These are phyloP conservation scores for Gobio occitaniae DNA, from an alignment of 2,797 vertebrate species.

Conservation along the genomic window DNA sequence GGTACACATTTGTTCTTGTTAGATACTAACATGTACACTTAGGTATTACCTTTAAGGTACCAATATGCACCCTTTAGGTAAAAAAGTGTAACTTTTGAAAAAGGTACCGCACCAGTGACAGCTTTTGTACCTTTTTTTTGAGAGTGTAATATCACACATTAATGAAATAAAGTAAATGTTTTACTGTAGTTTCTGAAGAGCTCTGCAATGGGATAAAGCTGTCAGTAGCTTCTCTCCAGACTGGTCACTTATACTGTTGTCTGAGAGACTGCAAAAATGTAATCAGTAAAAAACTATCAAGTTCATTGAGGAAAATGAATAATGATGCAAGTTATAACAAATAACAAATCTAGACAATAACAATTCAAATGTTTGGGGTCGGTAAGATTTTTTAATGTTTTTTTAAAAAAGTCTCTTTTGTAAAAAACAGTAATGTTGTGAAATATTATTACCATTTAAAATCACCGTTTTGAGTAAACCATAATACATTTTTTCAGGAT, in stretches of 20 bases:
- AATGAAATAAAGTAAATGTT: not conserved
- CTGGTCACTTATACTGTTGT: conserved; percentile 74
- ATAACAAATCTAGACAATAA: not conserved
- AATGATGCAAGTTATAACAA: not conserved
- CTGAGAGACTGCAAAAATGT: conserved; percentile 77
- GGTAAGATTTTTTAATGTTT: not conserved
- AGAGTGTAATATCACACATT: not conserved
- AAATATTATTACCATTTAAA: not conserved
- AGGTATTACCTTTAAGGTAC: no score
- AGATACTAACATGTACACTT: no score
- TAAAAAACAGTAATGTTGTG: not conserved
- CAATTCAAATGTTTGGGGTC: not conserved
- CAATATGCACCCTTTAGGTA: no score
- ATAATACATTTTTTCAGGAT: not conserved
- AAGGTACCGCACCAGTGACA: no score
- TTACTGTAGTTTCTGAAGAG: conserved; percentile 86
- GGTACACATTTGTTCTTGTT: no score
- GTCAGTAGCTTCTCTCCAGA: conserved; percentile 77
- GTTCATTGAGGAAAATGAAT: not conserved
- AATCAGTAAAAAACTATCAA: conserved; percentile 10
- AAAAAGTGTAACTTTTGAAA: no score
- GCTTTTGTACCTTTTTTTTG: no score
- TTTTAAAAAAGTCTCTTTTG: not conserved
- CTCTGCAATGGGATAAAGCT: conserved; percentile 73
- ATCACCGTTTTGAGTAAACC: not conserved